phyloP scores from a whole-genome alignment of 1,140 invertebrate genomes.

The Drosophila bocqueti region DNA sequence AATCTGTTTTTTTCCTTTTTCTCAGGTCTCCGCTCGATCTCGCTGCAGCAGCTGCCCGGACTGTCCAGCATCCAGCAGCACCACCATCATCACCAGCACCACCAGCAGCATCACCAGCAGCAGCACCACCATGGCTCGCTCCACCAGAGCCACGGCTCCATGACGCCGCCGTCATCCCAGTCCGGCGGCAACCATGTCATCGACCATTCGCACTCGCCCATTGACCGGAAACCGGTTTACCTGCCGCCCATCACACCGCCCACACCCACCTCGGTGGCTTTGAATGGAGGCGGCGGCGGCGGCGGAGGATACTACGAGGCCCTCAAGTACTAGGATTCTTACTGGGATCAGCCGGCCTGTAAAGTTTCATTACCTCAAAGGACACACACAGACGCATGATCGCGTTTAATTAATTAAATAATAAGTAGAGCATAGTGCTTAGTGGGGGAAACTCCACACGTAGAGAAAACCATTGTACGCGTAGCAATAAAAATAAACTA shows the following conservation, averaged over 20 bases:
- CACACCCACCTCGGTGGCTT: conserved; percentile 56
- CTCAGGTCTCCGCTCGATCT: conserved; percentile 77
- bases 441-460: conserved; percentile 20
- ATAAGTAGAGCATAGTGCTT: conserved; percentile 62
- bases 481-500: conserved; percentile 38
- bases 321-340: conserved; percentile 64
- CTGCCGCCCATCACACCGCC: conserved; percentile 76
- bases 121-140: conserved; percentile 24
- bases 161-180: conserved; percentile 74
- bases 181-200: conserved; percentile 69
- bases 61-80: conserved; percentile 68
- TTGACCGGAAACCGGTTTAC: conserved; percentile 80
- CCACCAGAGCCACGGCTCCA: conserved; percentile 60
- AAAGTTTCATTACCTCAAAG: conserved; percentile 74
- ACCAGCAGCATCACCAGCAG: conserved; percentile 41
- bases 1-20: conserved; percentile 49
- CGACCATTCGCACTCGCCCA: conserved; percentile 54
- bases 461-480: conserved; percentile 38
- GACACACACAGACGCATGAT: conserved; percentile 42
- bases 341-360: not conserved
- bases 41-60: conserved; percentile 71
- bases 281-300: conserved; percentile 42
- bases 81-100: conserved; percentile 30
- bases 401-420: conserved; percentile 37
- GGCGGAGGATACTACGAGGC: conserved; percentile 69